phyloP scores from a whole-genome alignment of 2,888 invertebrate genomes.

The Deroplatys truncata region DNA sequence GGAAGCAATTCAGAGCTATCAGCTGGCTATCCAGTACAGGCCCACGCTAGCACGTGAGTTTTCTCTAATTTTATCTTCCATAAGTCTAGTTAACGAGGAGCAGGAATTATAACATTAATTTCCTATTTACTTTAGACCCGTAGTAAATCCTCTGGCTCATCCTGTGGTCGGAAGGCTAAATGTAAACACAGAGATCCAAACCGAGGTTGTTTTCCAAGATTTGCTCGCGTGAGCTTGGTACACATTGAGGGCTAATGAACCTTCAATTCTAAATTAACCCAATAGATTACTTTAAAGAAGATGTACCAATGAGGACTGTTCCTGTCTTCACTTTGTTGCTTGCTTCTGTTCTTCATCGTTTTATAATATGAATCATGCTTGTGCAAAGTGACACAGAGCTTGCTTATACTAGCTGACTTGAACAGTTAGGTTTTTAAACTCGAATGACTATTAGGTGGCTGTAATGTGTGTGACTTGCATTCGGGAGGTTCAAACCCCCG shows the following conservation, averaged over 20 bases:
- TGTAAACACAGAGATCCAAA: background rate
- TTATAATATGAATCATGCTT: too few relatives aligned
- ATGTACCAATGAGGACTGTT: background rate
- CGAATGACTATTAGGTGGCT: too few relatives aligned
- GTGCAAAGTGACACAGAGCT: too few relatives aligned
- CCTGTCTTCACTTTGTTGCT: too few relatives aligned
- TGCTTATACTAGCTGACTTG: too few relatives aligned
- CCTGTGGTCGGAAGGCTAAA: too few relatives aligned
- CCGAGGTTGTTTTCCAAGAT: background rate
- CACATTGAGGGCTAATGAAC: background rate
- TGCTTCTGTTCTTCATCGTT: too few relatives aligned
- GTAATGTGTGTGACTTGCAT: too few relatives aligned
- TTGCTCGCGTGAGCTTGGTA: background rate
- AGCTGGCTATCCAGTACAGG: constrained; percentile 86
- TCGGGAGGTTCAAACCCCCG: too few relatives aligned
- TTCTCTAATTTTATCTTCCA: background rate
- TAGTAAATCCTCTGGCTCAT: too few relatives aligned
- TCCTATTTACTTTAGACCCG: background rate
- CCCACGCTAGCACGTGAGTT: constrained; percentile 90
- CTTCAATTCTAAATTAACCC: background rate
- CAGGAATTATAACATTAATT: background rate
- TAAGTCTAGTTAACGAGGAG: background rate
- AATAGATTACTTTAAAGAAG: background rate
- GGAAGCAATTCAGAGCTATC: constrained; percentile 86
- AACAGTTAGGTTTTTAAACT: too few relatives aligned